Evolutionary conservation across 2,113 vertebrate genomes (phyloP).

Genomic region (Nerophis lumbriciformis): DNA sequence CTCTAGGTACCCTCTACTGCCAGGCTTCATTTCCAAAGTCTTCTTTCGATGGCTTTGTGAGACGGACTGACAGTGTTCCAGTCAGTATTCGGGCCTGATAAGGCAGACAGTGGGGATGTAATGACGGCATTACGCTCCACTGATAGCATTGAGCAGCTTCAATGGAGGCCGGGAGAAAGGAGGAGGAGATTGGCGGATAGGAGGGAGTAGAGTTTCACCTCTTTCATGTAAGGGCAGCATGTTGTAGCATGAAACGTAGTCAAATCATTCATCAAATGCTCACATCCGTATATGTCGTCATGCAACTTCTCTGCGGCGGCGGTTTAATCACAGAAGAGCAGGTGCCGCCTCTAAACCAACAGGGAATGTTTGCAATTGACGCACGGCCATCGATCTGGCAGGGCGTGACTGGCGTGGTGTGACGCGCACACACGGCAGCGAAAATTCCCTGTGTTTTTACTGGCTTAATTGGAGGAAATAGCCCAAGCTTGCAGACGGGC

Average conservation of each 20-base stretch:
- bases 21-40: too few relatives aligned
- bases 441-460: slow-evolving; percentile 24
- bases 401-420: slow-evolving; percentile 17
- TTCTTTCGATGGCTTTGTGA: too few relatives aligned
- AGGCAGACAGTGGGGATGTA: slow-evolving; percentile 33
- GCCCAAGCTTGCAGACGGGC: slow-evolving; percentile 11
- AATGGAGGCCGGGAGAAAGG: slow-evolving; percentile 5
- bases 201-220: not conserved
- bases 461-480: slow-evolving; percentile 53
- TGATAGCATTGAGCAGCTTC: slow-evolving; percentile 34
- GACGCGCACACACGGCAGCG: slow-evolving; percentile 6
- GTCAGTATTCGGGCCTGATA: slow-evolving; percentile 27
- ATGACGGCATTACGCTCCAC: slow-evolving; percentile 36
- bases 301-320: not conserved
- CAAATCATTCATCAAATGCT: slow-evolving; percentile 9
- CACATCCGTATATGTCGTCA: slow-evolving; percentile 1
- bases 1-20: too few relatives aligned
- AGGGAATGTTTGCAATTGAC: slow-evolving; percentile 32
- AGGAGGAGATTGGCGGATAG: slow-evolving; percentile 7
- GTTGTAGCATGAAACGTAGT: not conserved
- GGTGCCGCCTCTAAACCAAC: slow-evolving; percentile 30
- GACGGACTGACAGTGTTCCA: too few relatives aligned
- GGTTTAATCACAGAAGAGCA: slow-evolving; percentile 17
- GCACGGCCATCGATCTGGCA: slow-evolving; percentile 44
- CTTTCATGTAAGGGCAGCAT: not conserved